Conservation (phyloP, 1,140 invertebrate species). For the Pemphigus obesinymphae region DNA sequence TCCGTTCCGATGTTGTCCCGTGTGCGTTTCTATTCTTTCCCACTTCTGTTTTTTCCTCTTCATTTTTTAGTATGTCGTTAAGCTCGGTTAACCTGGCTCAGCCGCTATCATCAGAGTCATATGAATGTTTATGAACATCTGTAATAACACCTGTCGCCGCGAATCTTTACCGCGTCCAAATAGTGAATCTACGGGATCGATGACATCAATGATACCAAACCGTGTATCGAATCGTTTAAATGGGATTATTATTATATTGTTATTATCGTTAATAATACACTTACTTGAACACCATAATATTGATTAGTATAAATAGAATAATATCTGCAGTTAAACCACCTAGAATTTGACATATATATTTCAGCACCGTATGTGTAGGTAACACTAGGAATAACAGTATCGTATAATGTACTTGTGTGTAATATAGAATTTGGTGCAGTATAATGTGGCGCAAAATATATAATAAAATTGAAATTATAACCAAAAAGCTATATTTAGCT, state of each 20-base stretch:
- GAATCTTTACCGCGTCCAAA: neutral
- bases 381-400: too few relatives aligned
- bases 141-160: slow-evolving; percentile 19
- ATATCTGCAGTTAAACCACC: neutral
- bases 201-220: slow-evolving; percentile 7
- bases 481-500: too few relatives aligned
- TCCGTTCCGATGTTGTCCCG: neutral
- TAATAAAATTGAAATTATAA: too few relatives aligned
- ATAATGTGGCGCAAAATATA: too few relatives aligned
- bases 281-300: too few relatives aligned
- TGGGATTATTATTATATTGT: neutral
- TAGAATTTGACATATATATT: too few relatives aligned
- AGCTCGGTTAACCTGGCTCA: slow-evolving; percentile 1
- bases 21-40: neutral
- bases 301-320: neutral
- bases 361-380: too few relatives aligned
- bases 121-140: neutral
- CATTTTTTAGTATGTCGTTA: slow-evolving; percentile 2
- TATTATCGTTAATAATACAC: neutral
- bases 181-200: slow-evolving; percentile 5
- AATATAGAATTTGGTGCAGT: too few relatives aligned
- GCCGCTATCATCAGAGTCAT: neutral
- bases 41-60: neutral
- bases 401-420: too few relatives aligned
- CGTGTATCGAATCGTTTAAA: neutral